phyloP scores from a whole-genome alignment of 2,888 invertebrate species.

The Megamerina dolium region DNA sequence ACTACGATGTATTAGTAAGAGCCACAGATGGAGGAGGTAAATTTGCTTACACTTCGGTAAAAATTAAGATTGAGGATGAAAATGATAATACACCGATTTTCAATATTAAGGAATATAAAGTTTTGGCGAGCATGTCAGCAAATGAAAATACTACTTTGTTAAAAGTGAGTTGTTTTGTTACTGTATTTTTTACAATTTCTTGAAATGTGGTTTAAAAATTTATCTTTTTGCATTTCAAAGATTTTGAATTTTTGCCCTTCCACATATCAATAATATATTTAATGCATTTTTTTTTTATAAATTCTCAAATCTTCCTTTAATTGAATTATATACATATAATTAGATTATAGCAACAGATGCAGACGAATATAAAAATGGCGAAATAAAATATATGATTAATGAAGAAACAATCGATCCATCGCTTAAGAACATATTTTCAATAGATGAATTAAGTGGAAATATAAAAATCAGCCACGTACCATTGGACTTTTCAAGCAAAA shows the following conservation, averaged over 20 bases:
- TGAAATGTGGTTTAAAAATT: no score
- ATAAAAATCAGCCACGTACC: no score
- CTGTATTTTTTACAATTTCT: no score
- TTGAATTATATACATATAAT: no score
- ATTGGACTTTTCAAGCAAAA: no score
- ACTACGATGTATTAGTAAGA: conserved; percentile 69
- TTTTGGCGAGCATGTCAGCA: conserved; percentile 60
- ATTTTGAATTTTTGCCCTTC: no score
- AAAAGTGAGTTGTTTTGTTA: conserved; percentile 55
- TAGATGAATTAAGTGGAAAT: conserved; percentile 70
- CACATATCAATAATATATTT: no score
- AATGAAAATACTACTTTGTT: conserved; percentile 56
- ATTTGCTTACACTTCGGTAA: conserved; percentile 66
- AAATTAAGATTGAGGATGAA: conserved; percentile 74
- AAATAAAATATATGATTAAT: conserved; percentile 71
- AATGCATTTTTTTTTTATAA: no score
- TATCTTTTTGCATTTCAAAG: no score
- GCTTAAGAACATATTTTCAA: conserved; percentile 63
- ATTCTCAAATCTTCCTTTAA: no score
- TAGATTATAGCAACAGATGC: conserved; percentile 53
- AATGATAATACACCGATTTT: conserved; percentile 81
- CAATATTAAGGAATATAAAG: conserved; percentile 69
- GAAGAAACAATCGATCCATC: conserved; percentile 58
- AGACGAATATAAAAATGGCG: conserved; percentile 69
- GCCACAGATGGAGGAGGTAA: conserved; percentile 79